Evolutionary conservation across 2,888 invertebrate species (phyloP).

Genomic region (Tupiocoris notatus): DNA sequence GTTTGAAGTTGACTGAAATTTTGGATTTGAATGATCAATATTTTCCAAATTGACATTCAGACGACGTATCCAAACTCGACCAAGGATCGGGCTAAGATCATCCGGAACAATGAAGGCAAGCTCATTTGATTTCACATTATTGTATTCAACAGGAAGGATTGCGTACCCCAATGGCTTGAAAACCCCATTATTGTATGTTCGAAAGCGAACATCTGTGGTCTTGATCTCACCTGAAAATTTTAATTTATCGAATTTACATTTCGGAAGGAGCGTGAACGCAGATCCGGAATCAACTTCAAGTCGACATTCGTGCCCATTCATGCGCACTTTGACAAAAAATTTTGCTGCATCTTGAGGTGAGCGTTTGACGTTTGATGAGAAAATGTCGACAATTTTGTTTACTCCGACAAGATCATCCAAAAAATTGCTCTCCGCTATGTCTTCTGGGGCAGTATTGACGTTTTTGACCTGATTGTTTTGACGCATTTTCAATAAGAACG

Average conservation of each 20-base stretch:
- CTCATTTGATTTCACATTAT: not conserved
- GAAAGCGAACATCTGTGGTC: not conserved
- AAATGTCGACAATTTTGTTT: slow-evolving; percentile 5
- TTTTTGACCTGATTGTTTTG: too few relatives aligned
- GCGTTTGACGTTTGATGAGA: too few relatives aligned
- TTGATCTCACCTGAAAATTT: not conserved
- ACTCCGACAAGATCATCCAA: not conserved
- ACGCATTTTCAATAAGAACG: too few relatives aligned
- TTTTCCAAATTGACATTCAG: not conserved
- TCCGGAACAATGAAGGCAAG: not conserved
- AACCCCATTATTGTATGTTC: not conserved
- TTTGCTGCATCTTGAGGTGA: not conserved
- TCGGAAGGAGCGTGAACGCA: not conserved
- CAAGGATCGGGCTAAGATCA: not conserved
- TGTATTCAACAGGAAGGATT: not conserved
- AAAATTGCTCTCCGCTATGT: too few relatives aligned
- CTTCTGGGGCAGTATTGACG: too few relatives aligned
- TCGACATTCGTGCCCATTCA: slow-evolving; percentile 6
- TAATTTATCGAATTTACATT: not conserved
- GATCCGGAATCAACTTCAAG: slow-evolving; percentile 24
- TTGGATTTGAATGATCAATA: not conserved
- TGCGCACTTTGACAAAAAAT: slow-evolving; percentile 19
- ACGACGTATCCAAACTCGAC: slow-evolving; percentile 5
- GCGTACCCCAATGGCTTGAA: not conserved
- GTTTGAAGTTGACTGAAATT: not conserved